These are phyloP conservation scores for Physella acuta DNA, from an alignment of 1,140 invertebrate species.

Conservation along the genomic window DNA sequence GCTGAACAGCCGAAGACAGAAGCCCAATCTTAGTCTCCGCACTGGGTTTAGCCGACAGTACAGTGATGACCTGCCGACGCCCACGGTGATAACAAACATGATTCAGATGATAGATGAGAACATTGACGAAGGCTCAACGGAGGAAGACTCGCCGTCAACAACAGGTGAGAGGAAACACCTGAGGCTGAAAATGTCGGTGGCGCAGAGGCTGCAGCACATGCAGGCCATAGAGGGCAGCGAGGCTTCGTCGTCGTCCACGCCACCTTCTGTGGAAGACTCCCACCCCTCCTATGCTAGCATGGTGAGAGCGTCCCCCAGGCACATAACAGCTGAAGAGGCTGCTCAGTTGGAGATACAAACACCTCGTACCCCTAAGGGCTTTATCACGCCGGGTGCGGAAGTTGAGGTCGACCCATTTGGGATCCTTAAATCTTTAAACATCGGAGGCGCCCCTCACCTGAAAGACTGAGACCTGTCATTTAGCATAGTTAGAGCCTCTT, in stretches of 20 bases:
- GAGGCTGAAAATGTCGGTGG: conserved; percentile 35
- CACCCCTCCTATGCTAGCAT: conserved; percentile 42
- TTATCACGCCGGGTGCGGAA: conserved; percentile 44
- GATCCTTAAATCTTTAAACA: conserved; percentile 54
- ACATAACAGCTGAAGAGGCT: conserved; percentile 27
- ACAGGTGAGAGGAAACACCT: conserved; percentile 24
- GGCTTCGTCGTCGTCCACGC: conserved; percentile 29
- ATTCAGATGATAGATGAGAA: conserved; percentile 53
- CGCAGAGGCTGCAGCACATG: conserved; percentile 26
- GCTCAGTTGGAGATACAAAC: conserved; percentile 45
- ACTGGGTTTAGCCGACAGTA: conserved; percentile 53
- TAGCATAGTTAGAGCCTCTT: too few species aligned
- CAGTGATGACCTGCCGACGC: conserved; percentile 52
- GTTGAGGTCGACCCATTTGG: conserved; percentile 48
- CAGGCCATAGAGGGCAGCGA: conserved; percentile 32
- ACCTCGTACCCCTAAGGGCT: conserved; percentile 51
- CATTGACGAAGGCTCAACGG: conserved; percentile 38
- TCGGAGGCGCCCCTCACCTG: conserved; percentile 44
- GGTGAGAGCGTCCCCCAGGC: background rate
- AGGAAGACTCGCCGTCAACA: conserved; percentile 26
- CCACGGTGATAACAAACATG: conserved; percentile 49
- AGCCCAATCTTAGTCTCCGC: conserved; percentile 27
- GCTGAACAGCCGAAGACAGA: conserved; percentile 14
- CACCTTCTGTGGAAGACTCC: conserved; percentile 29
- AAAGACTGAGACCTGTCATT: too few species aligned